Evolutionary conservation across 2,113 vertebrate genomes (phyloP).

Genomic region (Eurypyga helias): DNA sequence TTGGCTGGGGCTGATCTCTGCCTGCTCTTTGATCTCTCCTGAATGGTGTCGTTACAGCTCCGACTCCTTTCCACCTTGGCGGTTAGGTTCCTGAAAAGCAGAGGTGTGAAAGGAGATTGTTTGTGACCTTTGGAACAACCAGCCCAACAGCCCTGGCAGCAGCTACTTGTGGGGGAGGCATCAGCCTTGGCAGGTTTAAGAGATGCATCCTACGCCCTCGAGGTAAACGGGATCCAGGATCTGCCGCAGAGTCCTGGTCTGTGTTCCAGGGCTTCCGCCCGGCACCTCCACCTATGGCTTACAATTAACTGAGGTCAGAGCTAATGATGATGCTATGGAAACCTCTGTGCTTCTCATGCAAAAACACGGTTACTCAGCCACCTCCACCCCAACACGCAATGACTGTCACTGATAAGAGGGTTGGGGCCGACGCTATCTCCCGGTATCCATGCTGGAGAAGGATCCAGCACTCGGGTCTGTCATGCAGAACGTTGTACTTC

Average conservation of each 20-base stretch:
- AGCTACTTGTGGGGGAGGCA: not conserved
- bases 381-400: not conserved
- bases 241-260: accelerated
- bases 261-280: accelerated
- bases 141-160: not conserved
- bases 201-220: accelerated
- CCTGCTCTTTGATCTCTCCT: slow-evolving; percentile 81
- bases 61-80: slow-evolving; percentile 84
- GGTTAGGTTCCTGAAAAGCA: slow-evolving; percentile 76
- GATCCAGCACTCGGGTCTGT: not conserved
- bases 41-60: slow-evolving; percentile 88
- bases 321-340: not conserved
- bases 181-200: not conserved
- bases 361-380: not conserved
- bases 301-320: not conserved
- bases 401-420: not conserved
- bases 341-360: not conserved
- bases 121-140: not conserved
- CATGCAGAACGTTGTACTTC: not conserved
- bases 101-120: not conserved
- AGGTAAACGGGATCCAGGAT: not conserved
- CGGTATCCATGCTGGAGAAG: not conserved
- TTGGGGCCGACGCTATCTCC: not conserved
- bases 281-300: not conserved
- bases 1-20: slow-evolving; percentile 62